These are phyloP conservation scores for Eucriotettix oculatus DNA, from an alignment of 2,888 invertebrate genomes.

Conservation along the genomic window DNA sequence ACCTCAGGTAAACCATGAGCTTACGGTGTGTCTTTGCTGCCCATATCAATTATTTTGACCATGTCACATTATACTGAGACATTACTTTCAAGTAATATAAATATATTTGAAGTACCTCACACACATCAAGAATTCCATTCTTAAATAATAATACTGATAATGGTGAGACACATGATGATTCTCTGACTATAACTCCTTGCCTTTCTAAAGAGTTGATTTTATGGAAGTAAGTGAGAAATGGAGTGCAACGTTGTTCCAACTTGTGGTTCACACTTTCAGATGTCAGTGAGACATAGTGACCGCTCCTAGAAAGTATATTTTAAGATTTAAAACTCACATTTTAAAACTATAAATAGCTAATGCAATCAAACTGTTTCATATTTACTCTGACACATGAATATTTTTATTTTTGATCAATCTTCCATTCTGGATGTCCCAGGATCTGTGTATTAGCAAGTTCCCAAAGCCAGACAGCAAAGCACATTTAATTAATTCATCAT, in stretches of 20 bases:
- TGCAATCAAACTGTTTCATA: slow-evolving; percentile 6
- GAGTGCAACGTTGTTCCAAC: slow-evolving; percentile 26
- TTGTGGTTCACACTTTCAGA: slow-evolving; percentile 47
- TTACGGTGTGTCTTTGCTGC: too few relatives aligned
- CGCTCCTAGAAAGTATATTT: slow-evolving; percentile 27
- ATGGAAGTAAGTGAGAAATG: slow-evolving; percentile 37
- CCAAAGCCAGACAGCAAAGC: slow-evolving; percentile 41
- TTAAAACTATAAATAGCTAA: background rate
- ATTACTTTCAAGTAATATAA: too few relatives aligned
- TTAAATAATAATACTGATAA: slow-evolving; percentile 39
- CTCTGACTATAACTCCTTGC: slow-evolving; percentile 35
- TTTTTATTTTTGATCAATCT: slow-evolving; percentile 29
- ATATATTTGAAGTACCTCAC: slow-evolving; percentile 14
- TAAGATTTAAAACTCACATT: background rate
- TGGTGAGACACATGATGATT: slow-evolving; percentile 40
- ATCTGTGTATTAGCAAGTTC: slow-evolving; percentile 30
- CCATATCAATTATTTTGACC: too few relatives aligned
- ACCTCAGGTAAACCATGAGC: too few relatives aligned
- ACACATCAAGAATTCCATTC: slow-evolving; percentile 15
- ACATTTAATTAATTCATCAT: slow-evolving; percentile 39
- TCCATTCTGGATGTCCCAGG: slow-evolving; percentile 35
- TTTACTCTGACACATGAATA: slow-evolving; percentile 35
- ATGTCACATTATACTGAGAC: too few relatives aligned
- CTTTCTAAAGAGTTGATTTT: slow-evolving; percentile 37
- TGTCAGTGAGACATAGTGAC: slow-evolving; percentile 37